A percentile compares a stretch with the other conserved stretches of the same genome.
phyloP scores from a whole-genome alignment of 2,113 vertebrate species.

The Paramormyrops kingsleyae region DNA sequence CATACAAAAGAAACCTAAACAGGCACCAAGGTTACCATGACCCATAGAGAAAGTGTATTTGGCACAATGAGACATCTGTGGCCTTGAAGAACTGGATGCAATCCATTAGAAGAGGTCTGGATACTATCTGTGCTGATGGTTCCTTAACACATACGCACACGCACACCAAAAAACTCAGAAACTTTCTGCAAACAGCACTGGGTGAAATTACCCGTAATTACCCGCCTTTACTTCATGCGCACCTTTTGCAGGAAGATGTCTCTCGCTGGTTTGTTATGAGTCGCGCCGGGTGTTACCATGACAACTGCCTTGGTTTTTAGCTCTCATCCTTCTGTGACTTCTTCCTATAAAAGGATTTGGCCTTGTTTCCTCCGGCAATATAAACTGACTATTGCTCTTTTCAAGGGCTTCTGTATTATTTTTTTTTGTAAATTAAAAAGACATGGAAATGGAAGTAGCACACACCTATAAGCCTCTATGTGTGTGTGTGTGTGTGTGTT shows the following conservation, averaged over 20 bases:
- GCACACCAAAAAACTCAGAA: constrained; percentile 32
- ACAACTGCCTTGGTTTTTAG: constrained; percentile 59
- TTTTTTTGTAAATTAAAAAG: constrained; percentile 33
- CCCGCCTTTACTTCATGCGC: constrained; percentile 54
- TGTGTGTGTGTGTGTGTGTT: constrained; percentile 17
- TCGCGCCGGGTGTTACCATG: constrained; percentile 56
- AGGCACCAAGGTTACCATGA: constrained; percentile 50
- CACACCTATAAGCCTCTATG: background rate
- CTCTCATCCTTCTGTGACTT: constrained; percentile 45
- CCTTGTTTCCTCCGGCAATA: constrained; percentile 64
- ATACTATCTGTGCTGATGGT: constrained; percentile 43
- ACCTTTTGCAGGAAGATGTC: constrained; percentile 7
- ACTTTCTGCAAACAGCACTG: constrained; percentile 38
- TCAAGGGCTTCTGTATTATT: constrained; percentile 39
- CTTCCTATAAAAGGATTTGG: constrained; percentile 58
- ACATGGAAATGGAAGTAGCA: constrained; percentile 31
- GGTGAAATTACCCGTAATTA: constrained; percentile 42
- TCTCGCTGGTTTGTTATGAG: constrained; percentile 59
- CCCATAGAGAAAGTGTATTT: constrained; percentile 52
- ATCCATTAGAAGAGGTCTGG: constrained; percentile 32
- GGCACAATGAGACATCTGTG: constrained; percentile 42
- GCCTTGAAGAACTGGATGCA: constrained; percentile 47
- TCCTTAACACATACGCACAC: constrained; percentile 20
- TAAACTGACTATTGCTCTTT: constrained; percentile 44
- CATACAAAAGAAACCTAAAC: constrained; percentile 42